Evolutionary conservation across 1,140 invertebrate species (phyloP).

Genomic region (Sogatella furcifera): DNA sequence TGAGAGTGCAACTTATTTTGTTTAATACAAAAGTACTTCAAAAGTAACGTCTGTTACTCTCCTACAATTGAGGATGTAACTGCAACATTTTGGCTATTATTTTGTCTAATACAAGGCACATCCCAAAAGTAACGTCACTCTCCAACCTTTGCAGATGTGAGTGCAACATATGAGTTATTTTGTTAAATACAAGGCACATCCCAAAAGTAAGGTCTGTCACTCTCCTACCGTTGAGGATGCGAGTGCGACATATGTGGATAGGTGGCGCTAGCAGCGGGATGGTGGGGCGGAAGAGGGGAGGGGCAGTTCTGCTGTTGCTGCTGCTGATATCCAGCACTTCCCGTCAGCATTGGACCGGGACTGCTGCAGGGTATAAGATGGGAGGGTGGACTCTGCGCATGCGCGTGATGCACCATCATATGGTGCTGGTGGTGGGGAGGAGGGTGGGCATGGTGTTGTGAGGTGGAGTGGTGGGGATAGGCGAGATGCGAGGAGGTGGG

Average conservation of each 20-base stretch:
- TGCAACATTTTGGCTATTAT: no score
- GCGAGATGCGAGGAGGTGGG: slow-evolving; percentile 41
- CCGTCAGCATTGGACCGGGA: slow-evolving; percentile 37
- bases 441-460: slow-evolving; percentile 37
- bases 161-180: no score
- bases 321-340: slow-evolving; percentile 40
- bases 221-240: slow-evolving; percentile 51
- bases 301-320: slow-evolving; percentile 35
- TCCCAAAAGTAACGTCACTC: no score
- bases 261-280: slow-evolving; percentile 25
- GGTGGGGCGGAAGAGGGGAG: slow-evolving; percentile 43
- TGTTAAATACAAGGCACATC: no score
- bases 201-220: no score
- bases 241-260: slow-evolving; percentile 48
- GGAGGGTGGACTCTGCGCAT: slow-evolving; percentile 43
- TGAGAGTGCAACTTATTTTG: no score
- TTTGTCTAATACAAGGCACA: no score
- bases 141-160: no score
- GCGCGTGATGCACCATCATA: slow-evolving; percentile 38
- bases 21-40: no score
- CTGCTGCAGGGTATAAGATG: slow-evolving; percentile 49
- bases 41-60: no score
- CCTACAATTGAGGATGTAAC: slow-evolving; percentile 58
- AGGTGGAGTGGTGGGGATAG: slow-evolving; percentile 40
- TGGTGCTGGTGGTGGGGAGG: slow-evolving; percentile 44